Conservation (phyloP, 2,113 vertebrate species). For the Cervus canadensis region DNA sequence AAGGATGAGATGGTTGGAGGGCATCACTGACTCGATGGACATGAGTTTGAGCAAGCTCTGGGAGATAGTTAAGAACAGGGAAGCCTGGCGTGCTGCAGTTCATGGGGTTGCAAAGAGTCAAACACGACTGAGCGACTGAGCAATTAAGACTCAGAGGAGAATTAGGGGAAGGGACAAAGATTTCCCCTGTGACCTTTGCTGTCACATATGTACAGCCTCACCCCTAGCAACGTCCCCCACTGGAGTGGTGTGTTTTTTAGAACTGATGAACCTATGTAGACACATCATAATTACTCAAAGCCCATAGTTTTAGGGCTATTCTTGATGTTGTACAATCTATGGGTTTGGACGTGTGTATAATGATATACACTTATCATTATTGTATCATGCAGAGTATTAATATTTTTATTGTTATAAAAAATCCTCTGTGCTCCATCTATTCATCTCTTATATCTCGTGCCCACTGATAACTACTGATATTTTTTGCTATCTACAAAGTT, state of each 20-base stretch:
- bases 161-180: neutral
- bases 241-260: neutral
- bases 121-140: neutral
- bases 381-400: neutral
- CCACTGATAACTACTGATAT: neutral
- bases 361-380: no score
- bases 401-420: neutral
- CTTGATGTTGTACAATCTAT: neutral
- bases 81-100: neutral
- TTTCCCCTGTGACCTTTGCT: neutral
- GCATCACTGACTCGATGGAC: neutral
- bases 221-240: neutral
- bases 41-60: neutral
- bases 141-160: neutral
- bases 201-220: neutral
- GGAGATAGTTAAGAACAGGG: neutral
- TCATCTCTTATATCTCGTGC: accelerated
- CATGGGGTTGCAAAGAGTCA: neutral
- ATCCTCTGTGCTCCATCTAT: neutral
- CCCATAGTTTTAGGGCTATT: neutral
- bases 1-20: neutral
- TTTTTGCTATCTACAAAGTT: neutral
- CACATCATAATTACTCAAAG: neutral
- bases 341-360: neutral
- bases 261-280: neutral